Percentiles rank a stretch among this genome's conserved stretches.
These are phyloP conservation scores for Xyliphius kryptos DNA, from an alignment of 2,113 vertebrate species.

Conservation along the genomic window DNA sequence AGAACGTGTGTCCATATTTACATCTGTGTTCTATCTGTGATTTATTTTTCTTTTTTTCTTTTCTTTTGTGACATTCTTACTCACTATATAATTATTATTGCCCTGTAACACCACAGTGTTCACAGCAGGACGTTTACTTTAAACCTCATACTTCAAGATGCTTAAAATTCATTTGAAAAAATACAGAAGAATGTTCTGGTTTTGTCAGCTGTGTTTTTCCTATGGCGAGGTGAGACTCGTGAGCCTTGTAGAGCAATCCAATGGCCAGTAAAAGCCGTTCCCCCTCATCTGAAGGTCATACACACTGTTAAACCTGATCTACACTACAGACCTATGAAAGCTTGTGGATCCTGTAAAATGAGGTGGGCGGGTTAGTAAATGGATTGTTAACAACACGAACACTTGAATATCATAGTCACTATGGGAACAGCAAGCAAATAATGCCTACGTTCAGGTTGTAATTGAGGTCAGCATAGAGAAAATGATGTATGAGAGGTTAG, in stretches of 20 bases:
- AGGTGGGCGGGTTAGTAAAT: slow-evolving; percentile 40
- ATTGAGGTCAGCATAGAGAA: slow-evolving; percentile 22
- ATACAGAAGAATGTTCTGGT: too few relatives aligned
- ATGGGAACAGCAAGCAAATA: slow-evolving; percentile 48
- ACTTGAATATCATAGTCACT: slow-evolving; percentile 50
- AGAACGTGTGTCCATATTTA: too few relatives aligned
- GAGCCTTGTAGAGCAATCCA: slow-evolving; percentile 29
- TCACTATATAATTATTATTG: too few relatives aligned
- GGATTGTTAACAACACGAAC: slow-evolving; percentile 46
- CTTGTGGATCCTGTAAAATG: slow-evolving; percentile 44
- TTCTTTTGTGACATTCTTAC: too few relatives aligned
- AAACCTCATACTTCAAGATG: too few relatives aligned
- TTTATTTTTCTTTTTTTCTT: too few relatives aligned
- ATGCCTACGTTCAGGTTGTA: slow-evolving; percentile 19
- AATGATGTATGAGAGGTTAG: slow-evolving; percentile 37
- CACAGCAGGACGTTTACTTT: too few relatives aligned
- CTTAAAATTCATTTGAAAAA: too few relatives aligned
- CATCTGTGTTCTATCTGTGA: too few relatives aligned
- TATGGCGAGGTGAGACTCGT: slow-evolving; percentile 3
- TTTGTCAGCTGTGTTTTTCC: slow-evolving; percentile 27
- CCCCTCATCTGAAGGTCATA: slow-evolving; percentile 38
- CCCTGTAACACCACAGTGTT: too few relatives aligned
- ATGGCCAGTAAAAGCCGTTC: slow-evolving; percentile 37
- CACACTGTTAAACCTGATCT: slow-evolving; percentile 48
- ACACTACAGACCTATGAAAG: slow-evolving; percentile 37